Base-by-base conservation (phyloP, 2,113 vertebrate genomes). In the Lagopus muta region DNA sequence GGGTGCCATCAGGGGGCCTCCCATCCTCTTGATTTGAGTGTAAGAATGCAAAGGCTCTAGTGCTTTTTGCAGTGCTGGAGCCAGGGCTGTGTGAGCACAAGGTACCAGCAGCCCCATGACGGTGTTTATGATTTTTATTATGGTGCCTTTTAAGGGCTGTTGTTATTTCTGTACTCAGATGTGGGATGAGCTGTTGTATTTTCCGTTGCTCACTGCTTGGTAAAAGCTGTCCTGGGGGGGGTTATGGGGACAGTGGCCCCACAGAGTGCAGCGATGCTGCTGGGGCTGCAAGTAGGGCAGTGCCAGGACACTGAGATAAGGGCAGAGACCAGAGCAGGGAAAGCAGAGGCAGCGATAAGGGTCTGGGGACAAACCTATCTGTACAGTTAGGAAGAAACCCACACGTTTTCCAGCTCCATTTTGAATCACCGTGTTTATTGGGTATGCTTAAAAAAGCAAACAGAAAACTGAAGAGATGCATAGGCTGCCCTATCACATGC, bases 391-490 rank as follows among this genome's bases (percentile, higher is more conserved):
- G 75, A 80, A 91, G 86, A 90, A 93, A 90, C 19, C 0, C 21
- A 92, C 43, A 19, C 22, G 0, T 22, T 52, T 81, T 81, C 55
- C 55, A 79, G n/a, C 60, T 82, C 54, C 10, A 1, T 38, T 92
- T 95, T 78, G 42, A 80, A 69, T 81, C 75, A 48, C n/a, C 1
- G 4, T 38, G 28, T 96, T 96, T 94, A 96, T 97, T 95, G 47
- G 91, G 36, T 73, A 58, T 10, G 17, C 27, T 92, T 95, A 5
- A 71, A 93, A 96, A 24, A 27, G 27, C 13, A 55, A 32, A 22
- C 27, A 64, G 20, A 89, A 28, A 20, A 72, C 43, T 6, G 1
- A 66, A 60, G 38, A 18, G 82, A 13, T 61, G 72, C 87, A 79
- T 8, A 82, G 52, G 89, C 60, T 57, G 50, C 69, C 55, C 30